Conservation (phyloP, 1,140 invertebrate genomes). For the Meteorus sp. region DNA sequence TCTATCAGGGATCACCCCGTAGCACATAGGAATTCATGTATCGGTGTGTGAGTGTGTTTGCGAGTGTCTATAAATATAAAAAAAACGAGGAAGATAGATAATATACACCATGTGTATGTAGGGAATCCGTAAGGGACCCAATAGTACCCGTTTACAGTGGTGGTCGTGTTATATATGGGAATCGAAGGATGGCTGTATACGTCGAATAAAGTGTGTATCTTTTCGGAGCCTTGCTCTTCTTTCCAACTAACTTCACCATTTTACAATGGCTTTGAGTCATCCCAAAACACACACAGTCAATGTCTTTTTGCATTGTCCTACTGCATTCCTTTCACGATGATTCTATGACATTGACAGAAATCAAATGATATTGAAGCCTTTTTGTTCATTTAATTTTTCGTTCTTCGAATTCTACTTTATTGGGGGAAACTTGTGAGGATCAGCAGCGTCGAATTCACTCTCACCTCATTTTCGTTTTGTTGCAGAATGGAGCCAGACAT, state of each 20-base stretch:
- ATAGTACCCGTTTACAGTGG: no score
- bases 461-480: no score
- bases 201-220: constrained; percentile 57
- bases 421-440: no score
- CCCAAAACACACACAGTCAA: no score
- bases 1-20: constrained; percentile 46
- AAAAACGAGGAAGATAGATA: constrained; percentile 29
- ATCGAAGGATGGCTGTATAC: constrained; percentile 50
- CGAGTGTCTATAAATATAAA: constrained; percentile 27
- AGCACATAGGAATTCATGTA: constrained; percentile 25
- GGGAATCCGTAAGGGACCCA: constrained; percentile 13
- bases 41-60: constrained; percentile 2
- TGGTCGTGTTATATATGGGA: constrained; percentile 51
- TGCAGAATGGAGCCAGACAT: no score
- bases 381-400: no score
- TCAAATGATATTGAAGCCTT: no score
- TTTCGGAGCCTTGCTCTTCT: constrained; percentile 38
- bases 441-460: no score
- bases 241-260: constrained; percentile 47
- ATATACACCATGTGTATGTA: constrained; percentile 18
- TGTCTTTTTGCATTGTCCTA: no score
- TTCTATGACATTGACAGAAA: no score
- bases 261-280: constrained; percentile 49
- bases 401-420: no score
- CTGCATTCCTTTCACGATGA: no score